These are phyloP conservation scores for Ichneumon xanthorius DNA, from an alignment of 2,888 invertebrate genomes.

Conservation along the genomic window DNA sequence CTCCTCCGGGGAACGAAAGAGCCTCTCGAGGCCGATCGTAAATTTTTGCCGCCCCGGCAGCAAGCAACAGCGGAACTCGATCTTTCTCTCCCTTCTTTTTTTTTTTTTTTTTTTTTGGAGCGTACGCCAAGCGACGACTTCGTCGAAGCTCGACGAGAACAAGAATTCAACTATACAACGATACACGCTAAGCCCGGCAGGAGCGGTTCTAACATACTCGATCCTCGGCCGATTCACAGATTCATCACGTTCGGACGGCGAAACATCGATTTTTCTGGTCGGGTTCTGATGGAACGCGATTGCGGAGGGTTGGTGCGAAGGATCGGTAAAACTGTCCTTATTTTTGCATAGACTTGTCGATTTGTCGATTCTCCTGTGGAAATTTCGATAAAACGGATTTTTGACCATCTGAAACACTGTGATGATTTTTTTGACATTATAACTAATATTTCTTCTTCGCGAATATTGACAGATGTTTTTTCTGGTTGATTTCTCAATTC, in stretches of 20 bases:
- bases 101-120: background rate
- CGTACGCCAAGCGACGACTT: slow-evolving; percentile 58
- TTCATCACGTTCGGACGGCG: background rate
- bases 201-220: background rate
- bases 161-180: slow-evolving; percentile 27
- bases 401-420: too few species aligned
- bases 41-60: slow-evolving; percentile 67
- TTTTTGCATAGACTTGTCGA: background rate
- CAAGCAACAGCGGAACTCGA: slow-evolving; percentile 44
- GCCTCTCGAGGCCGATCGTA: slow-evolving; percentile 68
- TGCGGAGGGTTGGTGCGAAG: too few species aligned
- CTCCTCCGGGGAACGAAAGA: slow-evolving; percentile 51
- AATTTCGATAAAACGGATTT: too few species aligned
- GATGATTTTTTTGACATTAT: too few species aligned
- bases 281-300: background rate
- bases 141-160: slow-evolving; percentile 57
- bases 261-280: background rate
- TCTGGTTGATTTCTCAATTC: too few species aligned
- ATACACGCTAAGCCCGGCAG: background rate
- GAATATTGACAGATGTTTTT: too few species aligned
- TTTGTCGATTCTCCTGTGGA: too few species aligned
- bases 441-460: too few species aligned
- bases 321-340: background rate
- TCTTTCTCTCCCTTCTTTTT: slow-evolving; percentile 2
- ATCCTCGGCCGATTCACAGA: background rate